Base-by-base conservation (phyloP, 2,888 invertebrate species). In the Mimachlamys varia region DNA sequence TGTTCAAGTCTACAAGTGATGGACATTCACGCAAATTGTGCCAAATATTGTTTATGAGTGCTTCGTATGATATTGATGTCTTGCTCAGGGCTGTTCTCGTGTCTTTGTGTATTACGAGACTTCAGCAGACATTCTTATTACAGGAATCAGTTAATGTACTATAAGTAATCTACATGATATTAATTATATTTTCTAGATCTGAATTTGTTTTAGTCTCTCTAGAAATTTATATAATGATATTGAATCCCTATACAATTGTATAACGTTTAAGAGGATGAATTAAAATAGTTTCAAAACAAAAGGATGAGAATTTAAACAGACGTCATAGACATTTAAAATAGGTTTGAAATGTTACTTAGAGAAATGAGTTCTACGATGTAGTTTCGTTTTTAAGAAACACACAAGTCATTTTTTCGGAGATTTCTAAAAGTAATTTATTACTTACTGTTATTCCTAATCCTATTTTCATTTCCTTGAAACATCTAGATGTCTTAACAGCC, bases 1-100 rank as follows among this genome's bases (percentile, higher is more conserved):
- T 76, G 76, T 76, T 76, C 27, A 22, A 76, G 76, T 27, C 76
- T 76, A 76, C 76, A 76, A 76, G 76, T 76, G 76, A 76, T 27
- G 15, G 7, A 76, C 27, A 27, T 76, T 76, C 27, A 76, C 33
- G 12, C 33, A 76, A 33, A 33, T 15, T 76, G 76, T 76, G 76
- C 76, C 76, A 76, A 76, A 76, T 33, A 33, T 76, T 33, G 19
- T 33, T 33, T 76, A 27, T 76, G 76, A 76, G 76, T 76, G 76
- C 76, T 76, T 3, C 33, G 7, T 22, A 33, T 27, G 27, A 33
- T 33, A 33, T 76, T 76, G 33, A 33, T 22, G 10, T 53, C 19
- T 19, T 0, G 22, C 76, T 33, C 33, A 33, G 12, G 13, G 2
- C 12, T 76, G 76, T 33, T 76, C 76, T 76, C 76, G 76, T 33